Evolutionary conservation across 2,888 invertebrate species (phyloP), one percentile per base, ranked within the genome.

Genomic region (Microchrysa polita): DNA sequence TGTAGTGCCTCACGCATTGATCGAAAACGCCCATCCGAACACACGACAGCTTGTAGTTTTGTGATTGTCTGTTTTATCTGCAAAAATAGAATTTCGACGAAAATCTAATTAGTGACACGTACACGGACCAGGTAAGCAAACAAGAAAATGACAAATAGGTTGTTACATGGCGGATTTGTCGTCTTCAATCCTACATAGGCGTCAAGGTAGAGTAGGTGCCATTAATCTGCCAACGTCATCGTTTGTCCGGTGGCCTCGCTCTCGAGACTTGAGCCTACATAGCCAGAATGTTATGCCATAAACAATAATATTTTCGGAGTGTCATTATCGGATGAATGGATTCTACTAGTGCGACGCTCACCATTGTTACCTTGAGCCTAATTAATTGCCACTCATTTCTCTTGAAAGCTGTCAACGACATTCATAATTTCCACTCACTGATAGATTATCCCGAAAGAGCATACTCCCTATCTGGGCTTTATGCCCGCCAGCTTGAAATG

Each of bases 51-150:
- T 83, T 96, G 96, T 78, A 96, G 88, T 80, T 93, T 92, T 78
- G 95, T 95, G 74, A 96, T 92, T 1, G 94, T 95, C 83, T 94
- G 93, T 80, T 92, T 93, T 23, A 93, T 93, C 94, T 95, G 86
- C n/a, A n/a, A 10, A 53, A 67, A 44, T 20, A 20, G 61, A 61
- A 27, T 34, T 34, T 16, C n/a, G 40, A 7, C 27, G 16, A 60
- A 60, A 63, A 44, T 44, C 12, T 40, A 48, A 48, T 44, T 22
- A 23, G 14, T 12, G 27, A 34, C 7, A 34, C 7, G 27, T 34
- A n/a, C n/a, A n/a, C n/a, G 27, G 27, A 34, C 27, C 27, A 34
- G 27, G 27, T 34, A 34, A 34, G 7, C 27, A 34, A 34, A 34
- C n/a, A n/a, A n/a, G n/a, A n/a, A 7, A 34, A 34, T 34, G 27